Percentiles rank a stretch among this genome's conserved stretches.
These are phyloP conservation scores for Shargacucullia verbasci DNA, from an alignment of 2,888 invertebrate genomes.

Conservation along the genomic window DNA sequence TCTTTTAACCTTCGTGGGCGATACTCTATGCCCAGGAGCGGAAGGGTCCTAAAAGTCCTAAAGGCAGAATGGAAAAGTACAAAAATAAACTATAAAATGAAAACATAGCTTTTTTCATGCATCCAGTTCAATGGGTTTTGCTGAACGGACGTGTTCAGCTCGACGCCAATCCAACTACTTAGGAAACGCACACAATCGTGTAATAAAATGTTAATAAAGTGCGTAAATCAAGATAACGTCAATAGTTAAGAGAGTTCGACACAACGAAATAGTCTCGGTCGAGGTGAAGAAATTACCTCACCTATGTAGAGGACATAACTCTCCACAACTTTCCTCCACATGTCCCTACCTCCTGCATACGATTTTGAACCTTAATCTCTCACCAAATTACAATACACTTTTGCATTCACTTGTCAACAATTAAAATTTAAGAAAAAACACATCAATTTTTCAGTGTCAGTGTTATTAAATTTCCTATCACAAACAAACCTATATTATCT, in stretches of 20 bases:
- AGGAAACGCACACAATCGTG: conserved; percentile 75
- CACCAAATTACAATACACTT: conserved; percentile 20
- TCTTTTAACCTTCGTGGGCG: too few species aligned
- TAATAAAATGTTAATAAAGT: conserved; percentile 87
- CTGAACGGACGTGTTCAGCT: conserved; percentile 36
- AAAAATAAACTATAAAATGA: too few species aligned
- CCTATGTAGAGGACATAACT: conserved; percentile 74
- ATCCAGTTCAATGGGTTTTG: conserved; percentile 49
- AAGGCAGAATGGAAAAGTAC: too few species aligned
- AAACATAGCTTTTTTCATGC: conserved; percentile 18
- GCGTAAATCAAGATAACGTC: conserved; percentile 87
- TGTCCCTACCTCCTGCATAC: conserved; percentile 20
- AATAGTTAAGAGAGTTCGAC: conserved; percentile 81
- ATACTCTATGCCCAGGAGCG: too few species aligned
- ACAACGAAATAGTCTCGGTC: conserved; percentile 78
- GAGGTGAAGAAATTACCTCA: conserved; percentile 79
- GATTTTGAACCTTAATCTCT: conserved; percentile 52
- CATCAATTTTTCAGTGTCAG: conserved; percentile 45
- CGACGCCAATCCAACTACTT: conserved; percentile 60
- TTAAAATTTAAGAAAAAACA: conserved; percentile 50
- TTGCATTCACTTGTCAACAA: conserved; percentile 18
- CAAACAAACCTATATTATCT: conserved; percentile 45
- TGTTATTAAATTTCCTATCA: conserved; percentile 43
- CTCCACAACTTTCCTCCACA: conserved; percentile 62
- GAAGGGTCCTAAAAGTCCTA: too few species aligned